These are phyloP conservation scores for Sebastes oblongus DNA, from an alignment of 2,797 vertebrate species.

Conservation along the genomic window DNA sequence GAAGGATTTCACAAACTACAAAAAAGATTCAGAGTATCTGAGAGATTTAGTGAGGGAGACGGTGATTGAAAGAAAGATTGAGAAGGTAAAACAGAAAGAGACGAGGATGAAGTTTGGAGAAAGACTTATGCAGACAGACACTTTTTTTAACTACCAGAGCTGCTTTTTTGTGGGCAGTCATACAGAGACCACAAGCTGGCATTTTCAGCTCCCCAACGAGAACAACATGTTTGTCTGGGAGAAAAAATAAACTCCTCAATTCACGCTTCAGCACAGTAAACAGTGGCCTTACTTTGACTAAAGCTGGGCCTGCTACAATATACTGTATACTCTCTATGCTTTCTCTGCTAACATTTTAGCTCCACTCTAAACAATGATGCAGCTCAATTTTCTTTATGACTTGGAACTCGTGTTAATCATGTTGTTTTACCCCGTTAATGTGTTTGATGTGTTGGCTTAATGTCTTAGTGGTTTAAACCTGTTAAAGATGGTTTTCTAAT, in stretches of 20 bases:
- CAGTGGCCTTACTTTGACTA: constrained; percentile 53
- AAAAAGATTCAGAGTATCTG: constrained; percentile 6
- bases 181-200: constrained; percentile 63
- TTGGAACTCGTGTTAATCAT: constrained; percentile 44
- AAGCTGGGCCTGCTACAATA: constrained; percentile 28
- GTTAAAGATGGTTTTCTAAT: constrained; percentile 42
- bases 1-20: constrained; percentile 3
- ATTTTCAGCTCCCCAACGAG: constrained; percentile 59
- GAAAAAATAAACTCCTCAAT: constrained; percentile 53
- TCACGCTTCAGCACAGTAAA: constrained; percentile 55
- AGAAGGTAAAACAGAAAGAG: constrained; percentile 18
- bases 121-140: constrained; percentile 40
- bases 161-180: constrained; percentile 48
- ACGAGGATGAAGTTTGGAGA: constrained; percentile 15
- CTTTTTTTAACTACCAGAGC: constrained; percentile 65
- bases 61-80: constrained; percentile 3
- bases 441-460: constrained; percentile 54
- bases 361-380: constrained; percentile 37
- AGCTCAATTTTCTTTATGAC: constrained; percentile 51
- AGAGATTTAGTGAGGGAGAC: background rate
- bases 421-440: constrained; percentile 41
- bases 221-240: constrained; percentile 75
- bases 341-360: constrained; percentile 21
- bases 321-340: constrained; percentile 28
- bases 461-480: constrained; percentile 45